Evolutionary conservation across 2,113 vertebrate genomes (phyloP).

Genomic region (Tympanuchus pallidicinctus): DNA sequence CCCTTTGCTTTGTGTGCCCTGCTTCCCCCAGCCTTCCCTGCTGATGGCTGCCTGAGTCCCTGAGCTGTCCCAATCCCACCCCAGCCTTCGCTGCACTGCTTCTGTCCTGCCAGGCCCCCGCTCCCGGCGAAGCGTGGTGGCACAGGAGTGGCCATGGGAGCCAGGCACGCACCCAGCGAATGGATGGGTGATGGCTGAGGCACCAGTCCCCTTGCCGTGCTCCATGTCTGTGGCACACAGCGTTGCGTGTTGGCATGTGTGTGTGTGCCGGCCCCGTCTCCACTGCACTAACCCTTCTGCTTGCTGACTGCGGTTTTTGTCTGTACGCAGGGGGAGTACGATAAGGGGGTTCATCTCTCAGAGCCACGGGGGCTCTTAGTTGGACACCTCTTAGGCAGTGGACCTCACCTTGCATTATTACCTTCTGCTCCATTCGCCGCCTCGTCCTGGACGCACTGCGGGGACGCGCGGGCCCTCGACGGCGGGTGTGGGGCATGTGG

Average conservation of each 20-base stretch:
- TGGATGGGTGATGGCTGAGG: accelerated
- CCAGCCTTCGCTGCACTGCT: slow-evolving; percentile 58
- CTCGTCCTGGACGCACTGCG: slow-evolving; percentile 61
- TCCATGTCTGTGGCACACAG: neutral
- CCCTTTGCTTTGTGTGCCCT: slow-evolving; percentile 46
- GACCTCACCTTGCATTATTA: slow-evolving; percentile 82
- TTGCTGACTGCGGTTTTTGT: slow-evolving; percentile 89
- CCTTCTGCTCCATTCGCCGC: slow-evolving; percentile 67
- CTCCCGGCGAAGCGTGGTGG: neutral
- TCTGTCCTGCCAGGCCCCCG: neutral
- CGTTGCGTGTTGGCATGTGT: neutral
- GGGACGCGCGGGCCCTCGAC: slow-evolving; percentile 68
- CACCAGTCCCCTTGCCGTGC: neutral
- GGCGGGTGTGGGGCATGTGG: slow-evolving; percentile 35
- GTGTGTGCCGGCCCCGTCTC: slow-evolving; percentile 38
- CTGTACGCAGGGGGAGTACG: slow-evolving; percentile 88
- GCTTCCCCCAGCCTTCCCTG: slow-evolving; percentile 30
- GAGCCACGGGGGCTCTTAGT: slow-evolving; percentile 79
- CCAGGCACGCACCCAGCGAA: neutral
- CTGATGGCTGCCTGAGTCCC: slow-evolving; percentile 27
- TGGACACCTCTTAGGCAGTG: slow-evolving; percentile 77
- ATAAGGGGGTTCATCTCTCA: slow-evolving; percentile 82
- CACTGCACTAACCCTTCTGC: slow-evolving; percentile 82
- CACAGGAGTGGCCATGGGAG: neutral
- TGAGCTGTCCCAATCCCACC: neutral